Evolutionary conservation across 2,888 invertebrate species (phyloP), one percentile per base, ranked within the genome.

Genomic region (Flabesymbios commensalis): DNA sequence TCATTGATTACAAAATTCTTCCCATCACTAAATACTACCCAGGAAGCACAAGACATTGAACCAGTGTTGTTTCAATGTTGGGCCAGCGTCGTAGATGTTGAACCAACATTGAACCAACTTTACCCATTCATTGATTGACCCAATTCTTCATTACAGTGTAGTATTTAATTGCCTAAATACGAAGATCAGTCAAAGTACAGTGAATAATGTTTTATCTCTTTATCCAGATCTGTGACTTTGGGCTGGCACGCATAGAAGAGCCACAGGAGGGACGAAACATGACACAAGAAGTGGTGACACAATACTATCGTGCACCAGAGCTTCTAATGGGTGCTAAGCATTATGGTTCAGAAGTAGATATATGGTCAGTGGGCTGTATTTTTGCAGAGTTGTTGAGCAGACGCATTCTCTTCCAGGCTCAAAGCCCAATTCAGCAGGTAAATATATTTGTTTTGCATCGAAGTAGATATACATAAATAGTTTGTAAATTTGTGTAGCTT

Each of bases 281-380:
- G 98, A 99, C 99, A 36, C 98, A 98, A 85, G 99, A 99, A 85
- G 99, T 99, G 67, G 99, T 99, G 66, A 99, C 99, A 71, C 99
- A 99, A 86, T 99, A 99, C 86, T 99, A 99, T 86, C 89, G 99
- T 70, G 96, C 98, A 26, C 99, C 99, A 0, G 99, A 99, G 86
- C 94, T 99, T 76, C 87, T 99, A 64, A 98, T 99, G 97, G 99
- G 99, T 32, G 95, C 98, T 32, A 90, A 92, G 75, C 95, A 97
- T 82, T 99, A 99, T 85, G 91, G 93, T 5, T 92, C 92, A 10
- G 94, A 96, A 3, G 94, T 99, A 48, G 99, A 99, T 83, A 94
- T 99, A 57, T 99, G 99, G 99, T 95, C 95, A 45, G 97, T 99
- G 48, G 99, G 99, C 49, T 99, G 99, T 85, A 99, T 99, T 83